These are phyloP conservation scores for Branchipolynoe longqiensis DNA, from an alignment of 2,888 invertebrate species.

Conservation along the genomic window DNA sequence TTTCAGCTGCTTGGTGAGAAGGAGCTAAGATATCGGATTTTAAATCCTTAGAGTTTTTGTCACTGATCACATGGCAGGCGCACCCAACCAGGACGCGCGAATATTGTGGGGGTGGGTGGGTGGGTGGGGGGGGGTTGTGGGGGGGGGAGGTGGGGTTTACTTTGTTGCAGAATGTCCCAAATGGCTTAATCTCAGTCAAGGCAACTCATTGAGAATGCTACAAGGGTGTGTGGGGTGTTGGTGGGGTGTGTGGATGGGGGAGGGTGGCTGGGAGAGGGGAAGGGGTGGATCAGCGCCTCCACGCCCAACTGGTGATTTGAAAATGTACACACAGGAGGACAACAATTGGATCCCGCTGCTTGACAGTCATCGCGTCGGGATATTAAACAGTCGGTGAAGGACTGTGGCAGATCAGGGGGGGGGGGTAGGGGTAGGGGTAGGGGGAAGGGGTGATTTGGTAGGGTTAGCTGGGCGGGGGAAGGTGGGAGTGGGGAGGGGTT, in stretches of 20 bases:
- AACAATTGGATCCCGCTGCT: too few relatives aligned
- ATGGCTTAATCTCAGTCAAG: conserved; percentile 15
- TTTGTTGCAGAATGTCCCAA: neutral
- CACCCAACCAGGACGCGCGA: neutral
- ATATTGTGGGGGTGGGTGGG: neutral
- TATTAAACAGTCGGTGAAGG: too few relatives aligned
- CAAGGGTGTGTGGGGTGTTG: too few relatives aligned
- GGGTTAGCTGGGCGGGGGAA: neutral
- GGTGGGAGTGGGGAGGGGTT: neutral
- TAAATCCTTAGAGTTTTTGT: conserved; percentile 51
- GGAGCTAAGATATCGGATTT: conserved; percentile 48
- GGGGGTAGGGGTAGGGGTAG: neutral
- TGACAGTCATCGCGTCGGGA: too few relatives aligned
- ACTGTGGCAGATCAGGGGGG: neutral
- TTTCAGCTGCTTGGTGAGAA: conserved; percentile 37
- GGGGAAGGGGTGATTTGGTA: neutral
- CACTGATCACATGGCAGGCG: conserved; percentile 17
- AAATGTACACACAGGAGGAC: neutral
- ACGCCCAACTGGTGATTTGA: neutral
- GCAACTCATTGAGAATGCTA: neutral
- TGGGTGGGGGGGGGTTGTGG: too few relatives aligned
- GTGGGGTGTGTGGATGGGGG: neutral
- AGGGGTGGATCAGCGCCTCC: too few relatives aligned
- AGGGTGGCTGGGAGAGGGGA: neutral
- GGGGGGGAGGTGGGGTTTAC: neutral